Conservation (phyloP, 1,140 invertebrate genomes). For the Platyscapa corneri region DNA sequence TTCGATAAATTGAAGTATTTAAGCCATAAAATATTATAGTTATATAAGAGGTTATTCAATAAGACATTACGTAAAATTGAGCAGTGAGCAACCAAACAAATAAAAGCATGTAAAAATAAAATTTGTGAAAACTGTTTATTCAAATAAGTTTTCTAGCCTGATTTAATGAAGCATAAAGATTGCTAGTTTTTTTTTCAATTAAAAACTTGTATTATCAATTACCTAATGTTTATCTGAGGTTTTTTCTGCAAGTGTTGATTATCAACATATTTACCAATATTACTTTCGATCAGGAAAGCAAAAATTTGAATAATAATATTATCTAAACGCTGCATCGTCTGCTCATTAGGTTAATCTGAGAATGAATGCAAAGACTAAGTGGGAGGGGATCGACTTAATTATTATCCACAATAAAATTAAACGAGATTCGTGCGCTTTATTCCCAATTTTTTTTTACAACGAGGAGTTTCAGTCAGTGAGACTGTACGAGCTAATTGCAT, state of each 20-base stretch:
- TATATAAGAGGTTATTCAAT: not conserved
- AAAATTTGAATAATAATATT: conserved; percentile 22
- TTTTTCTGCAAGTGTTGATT: not conserved
- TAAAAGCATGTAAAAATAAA: no score
- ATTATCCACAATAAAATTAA: conserved; percentile 58
- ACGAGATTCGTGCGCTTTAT: conserved; percentile 41
- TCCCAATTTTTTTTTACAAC: conserved; percentile 21
- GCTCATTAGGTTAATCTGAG: not conserved
- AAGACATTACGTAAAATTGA: not conserved
- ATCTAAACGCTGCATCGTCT: not conserved
- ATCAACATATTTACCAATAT: not conserved
- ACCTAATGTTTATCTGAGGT: not conserved
- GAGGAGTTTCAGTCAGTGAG: not conserved
- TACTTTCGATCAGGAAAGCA: not conserved
- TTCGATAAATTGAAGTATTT: no score
- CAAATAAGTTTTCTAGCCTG: not conserved
- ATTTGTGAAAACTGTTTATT: not conserved
- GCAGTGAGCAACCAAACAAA: no score
- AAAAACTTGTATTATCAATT: conserved; percentile 10
- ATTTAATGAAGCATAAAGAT: not conserved
- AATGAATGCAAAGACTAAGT: not conserved
- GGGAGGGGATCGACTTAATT: conserved; percentile 50
- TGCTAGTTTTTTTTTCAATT: not conserved
- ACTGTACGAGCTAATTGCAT: conserved; percentile 34
- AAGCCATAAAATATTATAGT: no score